Percentiles rank a stretch among this genome's conserved stretches.
These are phyloP conservation scores for Melanotaenia trifasciata DNA, from an alignment of 2,797 vertebrate genomes.

Conservation along the genomic window DNA sequence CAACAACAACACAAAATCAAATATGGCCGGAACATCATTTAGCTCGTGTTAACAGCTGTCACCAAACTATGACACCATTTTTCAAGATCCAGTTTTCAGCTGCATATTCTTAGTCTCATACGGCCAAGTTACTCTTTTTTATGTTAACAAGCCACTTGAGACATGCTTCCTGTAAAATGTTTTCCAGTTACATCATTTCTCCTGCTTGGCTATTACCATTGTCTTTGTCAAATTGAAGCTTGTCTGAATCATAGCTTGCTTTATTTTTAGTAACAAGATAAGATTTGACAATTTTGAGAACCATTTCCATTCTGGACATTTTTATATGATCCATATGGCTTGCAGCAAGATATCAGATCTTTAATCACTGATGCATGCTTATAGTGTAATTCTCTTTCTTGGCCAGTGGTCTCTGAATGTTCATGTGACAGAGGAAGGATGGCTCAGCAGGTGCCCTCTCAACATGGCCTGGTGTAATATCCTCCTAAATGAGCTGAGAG, in stretches of 20 bases:
- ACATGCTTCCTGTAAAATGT: background rate
- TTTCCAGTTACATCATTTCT: background rate
- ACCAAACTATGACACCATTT: no score
- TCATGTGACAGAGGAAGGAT: slow-evolving; percentile 55
- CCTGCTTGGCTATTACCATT: no score
- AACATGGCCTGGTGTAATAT: slow-evolving; percentile 62
- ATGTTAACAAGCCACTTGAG: no score
- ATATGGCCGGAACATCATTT: no score
- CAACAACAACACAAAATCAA: no score
- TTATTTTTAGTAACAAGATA: background rate
- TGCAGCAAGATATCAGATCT: background rate
- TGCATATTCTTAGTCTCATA: no score
- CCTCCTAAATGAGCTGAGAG: slow-evolving; percentile 69
- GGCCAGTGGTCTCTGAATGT: slow-evolving; percentile 6
- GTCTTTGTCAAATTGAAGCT: no score
- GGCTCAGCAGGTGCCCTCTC: slow-evolving; percentile 60
- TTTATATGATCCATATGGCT: background rate
- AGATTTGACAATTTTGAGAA: background rate
- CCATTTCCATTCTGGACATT: background rate
- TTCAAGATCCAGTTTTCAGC: no score
- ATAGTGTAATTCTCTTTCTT: slow-evolving; percentile 1
- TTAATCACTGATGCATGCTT: background rate
- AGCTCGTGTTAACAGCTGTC: no score
- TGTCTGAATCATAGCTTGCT: no score
- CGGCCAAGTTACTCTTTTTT: no score